Evolutionary conservation across 1,140 invertebrate species (phyloP), one percentile per base, ranked within the genome.

Genomic region (Formica exsecta): DNA sequence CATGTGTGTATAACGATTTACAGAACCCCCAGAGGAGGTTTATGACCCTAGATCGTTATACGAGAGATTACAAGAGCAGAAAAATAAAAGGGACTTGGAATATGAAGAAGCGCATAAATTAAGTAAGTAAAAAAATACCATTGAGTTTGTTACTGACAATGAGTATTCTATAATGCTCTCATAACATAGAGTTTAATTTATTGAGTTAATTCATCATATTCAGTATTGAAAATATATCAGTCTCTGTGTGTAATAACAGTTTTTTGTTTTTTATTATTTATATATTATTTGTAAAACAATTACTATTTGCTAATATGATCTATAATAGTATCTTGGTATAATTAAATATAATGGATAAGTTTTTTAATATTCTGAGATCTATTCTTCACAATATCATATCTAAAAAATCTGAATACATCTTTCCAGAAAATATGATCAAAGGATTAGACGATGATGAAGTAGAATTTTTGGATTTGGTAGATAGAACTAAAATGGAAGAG

Each of bases 401-500:
- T 51, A n/a, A 44, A 22, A 59, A 41, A 41, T 87, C 3, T 62
- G 44, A 57, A 62, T 51, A 16, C 75, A 87, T 88, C 85, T 62
- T 95, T 96, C 22, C 92, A 98, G 98, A 99, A 95, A 99, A 99
- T 95, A 97, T 99, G 96, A 98, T 99, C 84, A 97, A 98, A 95
- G 98, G 98, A 9, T 95, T 99, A 3, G 98, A 99, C 94, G 98
- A 99, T 93, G 99, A 99, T 95, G 99, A 99, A 96, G 97, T 98
- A 0, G 97, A 98, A 88, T 99, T 99, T 95, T 95, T 99, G 9
- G 98, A 99, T 91, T 95, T 98, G 65, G 98, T 99, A 9, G 98
- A 99, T 94, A 96, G 97, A 86, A 97, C 97, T 25, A 98, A 98
- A 95, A 96, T 98, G 51, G 97, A 98, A 84, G 97, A 97, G 54